Conservation (phyloP, 2,113 vertebrate species). For the Taxidea taxus region DNA sequence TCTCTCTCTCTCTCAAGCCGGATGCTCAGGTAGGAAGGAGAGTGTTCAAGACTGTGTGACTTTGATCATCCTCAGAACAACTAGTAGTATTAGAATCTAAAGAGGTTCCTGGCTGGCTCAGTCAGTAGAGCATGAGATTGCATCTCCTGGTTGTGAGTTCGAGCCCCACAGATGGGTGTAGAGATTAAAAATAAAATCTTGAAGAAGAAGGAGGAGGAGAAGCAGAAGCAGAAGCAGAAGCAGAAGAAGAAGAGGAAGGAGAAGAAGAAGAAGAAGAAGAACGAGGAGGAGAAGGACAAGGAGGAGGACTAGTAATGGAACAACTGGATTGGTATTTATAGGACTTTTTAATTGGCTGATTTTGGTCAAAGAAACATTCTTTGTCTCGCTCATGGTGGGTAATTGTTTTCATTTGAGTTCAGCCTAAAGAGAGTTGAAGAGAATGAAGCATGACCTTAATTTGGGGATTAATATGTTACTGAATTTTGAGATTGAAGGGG, state of each 20-base stretch:
- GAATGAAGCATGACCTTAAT: neutral
- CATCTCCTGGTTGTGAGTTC: neutral
- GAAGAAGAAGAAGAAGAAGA: too few species aligned
- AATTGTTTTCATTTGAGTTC: neutral
- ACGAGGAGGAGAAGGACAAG: too few species aligned
- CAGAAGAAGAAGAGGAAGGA: too few species aligned
- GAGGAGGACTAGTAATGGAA: neutral
- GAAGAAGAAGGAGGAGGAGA: too few species aligned
- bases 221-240: accelerated
- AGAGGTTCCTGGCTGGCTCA: neutral
- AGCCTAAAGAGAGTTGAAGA: neutral
- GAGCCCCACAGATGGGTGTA: neutral
- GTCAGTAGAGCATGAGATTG: neutral
- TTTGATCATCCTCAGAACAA: neutral
- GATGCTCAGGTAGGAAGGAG: neutral
- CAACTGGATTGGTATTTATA: neutral
- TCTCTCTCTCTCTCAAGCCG: neutral
- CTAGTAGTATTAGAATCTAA: neutral
- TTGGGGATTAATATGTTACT: neutral
- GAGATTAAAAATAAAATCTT: neutral
- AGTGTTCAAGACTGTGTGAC: neutral
- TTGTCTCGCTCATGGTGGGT: neutral
- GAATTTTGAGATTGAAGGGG: neutral
- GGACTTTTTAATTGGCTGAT: neutral
- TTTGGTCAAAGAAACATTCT: neutral